Percentiles rank a stretch among this genome's conserved stretches.
Conservation (phyloP, 2,113 vertebrate species). For the Pristiophorus japonicus region DNA sequence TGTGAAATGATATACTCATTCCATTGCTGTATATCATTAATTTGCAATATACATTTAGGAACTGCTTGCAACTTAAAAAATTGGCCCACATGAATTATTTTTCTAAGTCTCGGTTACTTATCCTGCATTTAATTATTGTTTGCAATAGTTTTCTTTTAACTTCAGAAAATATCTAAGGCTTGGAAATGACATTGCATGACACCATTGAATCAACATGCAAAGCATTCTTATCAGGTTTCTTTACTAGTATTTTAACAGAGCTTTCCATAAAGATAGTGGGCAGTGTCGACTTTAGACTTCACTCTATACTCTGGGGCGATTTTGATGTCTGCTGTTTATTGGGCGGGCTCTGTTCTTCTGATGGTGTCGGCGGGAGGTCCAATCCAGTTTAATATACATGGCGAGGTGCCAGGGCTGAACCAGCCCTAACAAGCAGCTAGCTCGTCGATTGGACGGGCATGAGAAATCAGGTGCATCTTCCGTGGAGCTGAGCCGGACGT, state of each 20-base stretch:
- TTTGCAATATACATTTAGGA: background rate
- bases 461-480: too few species aligned
- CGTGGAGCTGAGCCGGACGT: too few species aligned
- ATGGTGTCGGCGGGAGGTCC: background rate
- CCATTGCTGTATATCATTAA: conserved; percentile 16
- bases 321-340: background rate
- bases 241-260: background rate
- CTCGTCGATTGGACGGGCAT: too few species aligned
- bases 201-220: background rate
- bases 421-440: too few species aligned
- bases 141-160: background rate
- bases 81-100: background rate
- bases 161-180: background rate
- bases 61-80: background rate
- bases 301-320: background rate
- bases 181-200: background rate
- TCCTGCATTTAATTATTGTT: background rate
- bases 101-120: background rate
- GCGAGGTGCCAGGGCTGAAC: too few species aligned
- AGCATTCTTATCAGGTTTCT: background rate
- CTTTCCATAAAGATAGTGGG: background rate
- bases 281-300: background rate
- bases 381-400: background rate
- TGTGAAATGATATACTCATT: background rate
- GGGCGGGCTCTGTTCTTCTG: too few species aligned